Evolutionary conservation across 23 tunicate genomes (phyloP).

Genomic region (Halocynthia roretzi): DNA sequence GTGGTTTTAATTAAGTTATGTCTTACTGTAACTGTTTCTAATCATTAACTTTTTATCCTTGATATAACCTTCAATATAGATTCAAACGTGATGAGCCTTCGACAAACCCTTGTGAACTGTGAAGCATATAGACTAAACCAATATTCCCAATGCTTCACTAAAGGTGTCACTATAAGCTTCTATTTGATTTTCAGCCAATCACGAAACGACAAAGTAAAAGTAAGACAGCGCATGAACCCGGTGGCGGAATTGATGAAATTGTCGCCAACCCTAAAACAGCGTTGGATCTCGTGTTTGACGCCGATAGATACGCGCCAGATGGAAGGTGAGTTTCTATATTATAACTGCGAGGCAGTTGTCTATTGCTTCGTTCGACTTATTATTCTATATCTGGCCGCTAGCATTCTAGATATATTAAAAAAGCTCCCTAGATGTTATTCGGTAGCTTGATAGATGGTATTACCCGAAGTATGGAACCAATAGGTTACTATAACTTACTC

Average conservation of each 20-base stretch:
- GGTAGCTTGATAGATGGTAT: too few species aligned
- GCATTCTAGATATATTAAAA: too few species aligned
- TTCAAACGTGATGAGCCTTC: not conserved
- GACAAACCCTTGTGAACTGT: not conserved
- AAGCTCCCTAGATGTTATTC: too few species aligned
- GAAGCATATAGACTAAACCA: not conserved
- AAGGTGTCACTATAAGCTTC: not conserved
- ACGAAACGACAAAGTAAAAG: not conserved
- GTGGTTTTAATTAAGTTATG: too few species aligned
- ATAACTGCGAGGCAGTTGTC: too few species aligned
- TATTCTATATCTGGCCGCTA: too few species aligned
- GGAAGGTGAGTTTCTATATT: constrained; percentile 37
- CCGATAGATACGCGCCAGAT: constrained; percentile 78
- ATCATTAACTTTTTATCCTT: too few species aligned
- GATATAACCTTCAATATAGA: not conserved
- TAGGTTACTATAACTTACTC: too few species aligned
- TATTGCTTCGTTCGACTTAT: too few species aligned
- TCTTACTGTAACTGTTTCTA: too few species aligned
- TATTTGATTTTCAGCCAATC: not conserved
- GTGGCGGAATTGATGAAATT: constrained; percentile 7
- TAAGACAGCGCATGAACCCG: not conserved
- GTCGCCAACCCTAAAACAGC: constrained; percentile 8
- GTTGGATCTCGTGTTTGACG: constrained; percentile 45
- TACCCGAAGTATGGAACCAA: too few species aligned
- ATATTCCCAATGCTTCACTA: not conserved